Base-by-base conservation (phyloP, 2,113 vertebrate species). In the Chloroceryle aenea region DNA sequence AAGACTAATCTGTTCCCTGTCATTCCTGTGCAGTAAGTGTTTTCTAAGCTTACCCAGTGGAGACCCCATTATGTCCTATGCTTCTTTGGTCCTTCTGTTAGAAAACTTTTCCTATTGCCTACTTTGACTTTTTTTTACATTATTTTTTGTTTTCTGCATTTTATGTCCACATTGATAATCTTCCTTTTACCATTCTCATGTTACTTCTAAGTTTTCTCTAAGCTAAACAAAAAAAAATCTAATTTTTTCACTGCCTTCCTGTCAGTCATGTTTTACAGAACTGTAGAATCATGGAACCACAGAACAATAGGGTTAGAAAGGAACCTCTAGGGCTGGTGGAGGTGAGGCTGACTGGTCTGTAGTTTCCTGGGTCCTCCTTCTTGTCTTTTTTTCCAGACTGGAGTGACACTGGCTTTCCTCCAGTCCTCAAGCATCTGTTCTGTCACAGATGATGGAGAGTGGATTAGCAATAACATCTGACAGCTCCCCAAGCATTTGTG, bases 1-100 rank as follows among this genome's bases (percentile, higher is more conserved):
- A 66, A 78, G 61, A 76, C 5, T 5, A 68, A 36, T 27, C 76
- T 34, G 7, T 78, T 30, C 25, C 6, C 1, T 4, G 7, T n/a
- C 6, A 62, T 55, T 7, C 22, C 2, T 3, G 3, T 38, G 52
- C 22, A 69, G 10, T 18, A 5, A 36, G 1, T 58, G 4, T 4
- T 86, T 47, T 10, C 30, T 76, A 47, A 80, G 17, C 2, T 66
- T 21, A 26, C 7, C 6, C 2, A 1, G 14, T 22, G 10, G 20
- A 27, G 16, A 25, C 7, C 8, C 8, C 6, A 18, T 29, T 72
- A 38, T 23, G 12, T 27, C 14, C 14, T 13, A n/a, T n/a, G 3
- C 5, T 83, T 74, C 45, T 67, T 73, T 43, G 12, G 23, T 84
- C 19, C 19, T 53, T 79, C 11, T 40, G 2, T 23, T n/a, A 34